phyloP scores from a whole-genome alignment of 2,888 invertebrate genomes.

The Baccha elongata region DNA sequence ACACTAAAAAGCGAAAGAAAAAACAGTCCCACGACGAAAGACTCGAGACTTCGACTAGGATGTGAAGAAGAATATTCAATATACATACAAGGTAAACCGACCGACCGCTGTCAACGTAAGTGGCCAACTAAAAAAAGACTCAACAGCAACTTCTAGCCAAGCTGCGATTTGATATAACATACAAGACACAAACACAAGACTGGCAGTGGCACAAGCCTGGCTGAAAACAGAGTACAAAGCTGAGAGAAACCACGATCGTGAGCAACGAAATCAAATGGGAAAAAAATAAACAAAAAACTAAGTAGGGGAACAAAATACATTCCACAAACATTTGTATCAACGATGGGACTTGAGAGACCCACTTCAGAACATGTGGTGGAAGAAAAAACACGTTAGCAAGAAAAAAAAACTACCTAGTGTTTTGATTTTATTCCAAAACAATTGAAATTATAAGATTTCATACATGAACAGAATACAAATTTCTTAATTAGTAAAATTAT shows the following conservation, averaged over 20 bases:
- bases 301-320: constrained; percentile 68
- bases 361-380: constrained; percentile 65
- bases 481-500: constrained; percentile 56
- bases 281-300: constrained; percentile 9
- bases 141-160: constrained; percentile 64
- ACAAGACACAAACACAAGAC: constrained; percentile 32
- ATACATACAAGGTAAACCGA: constrained; percentile 50
- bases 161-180: constrained; percentile 45
- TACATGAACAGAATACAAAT: constrained; percentile 50
- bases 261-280: constrained; percentile 30
- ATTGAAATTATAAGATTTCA: constrained; percentile 43
- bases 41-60: constrained; percentile 6
- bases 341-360: not conserved
- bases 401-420: constrained; percentile 24
- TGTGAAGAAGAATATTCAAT: constrained; percentile 5
- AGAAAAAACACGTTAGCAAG: constrained; percentile 34
- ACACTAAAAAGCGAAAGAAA: constrained; percentile 48
- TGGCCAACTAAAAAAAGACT: constrained; percentile 69
- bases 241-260: constrained; percentile 39
- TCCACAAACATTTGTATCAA: constrained; percentile 57
- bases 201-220: not conserved
- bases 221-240: constrained; percentile 19
- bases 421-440: constrained; percentile 20
- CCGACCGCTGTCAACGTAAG: constrained; percentile 69
- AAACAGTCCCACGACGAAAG: constrained; percentile 48